A percentile compares a stretch with the other conserved stretches of the same genome.
Evolutionary conservation across 1,140 invertebrate species (phyloP).

Genomic region (Solen grandis): DNA sequence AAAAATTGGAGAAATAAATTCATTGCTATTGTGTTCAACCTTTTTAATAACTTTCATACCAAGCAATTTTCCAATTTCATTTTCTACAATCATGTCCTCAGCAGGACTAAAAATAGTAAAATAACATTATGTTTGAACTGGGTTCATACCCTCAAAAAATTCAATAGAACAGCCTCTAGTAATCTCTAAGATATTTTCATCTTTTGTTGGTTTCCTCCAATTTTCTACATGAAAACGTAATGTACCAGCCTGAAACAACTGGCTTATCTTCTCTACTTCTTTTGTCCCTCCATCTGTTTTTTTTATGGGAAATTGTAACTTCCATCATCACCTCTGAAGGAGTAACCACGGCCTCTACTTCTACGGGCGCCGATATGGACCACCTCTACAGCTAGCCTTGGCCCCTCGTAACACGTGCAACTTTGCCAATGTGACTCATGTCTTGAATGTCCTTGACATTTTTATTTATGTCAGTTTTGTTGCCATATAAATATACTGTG

Average conservation of each 20-base stretch:
- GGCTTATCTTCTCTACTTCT: slow-evolving; percentile 33
- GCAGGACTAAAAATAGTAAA: neutral
- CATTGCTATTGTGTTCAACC: neutral
- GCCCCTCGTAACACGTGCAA: neutral
- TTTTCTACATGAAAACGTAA: slow-evolving; percentile 1
- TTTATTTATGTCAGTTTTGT: slow-evolving; percentile 27
- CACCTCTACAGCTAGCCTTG: neutral
- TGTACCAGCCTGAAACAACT: slow-evolving; percentile 9
- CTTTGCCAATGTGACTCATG: slow-evolving; percentile 3
- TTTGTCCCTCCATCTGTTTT: slow-evolving; percentile 31
- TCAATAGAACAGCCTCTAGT: neutral
- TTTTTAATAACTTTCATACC: slow-evolving; percentile 18
- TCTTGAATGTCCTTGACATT: slow-evolving; percentile 30
- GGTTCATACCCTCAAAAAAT: neutral
- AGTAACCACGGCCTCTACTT: neutral
- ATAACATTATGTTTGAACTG: neutral
- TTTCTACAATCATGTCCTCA: neutral
- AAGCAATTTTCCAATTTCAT: slow-evolving; percentile 3
- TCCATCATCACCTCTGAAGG: neutral
- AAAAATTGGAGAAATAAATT: slow-evolving; percentile 27
- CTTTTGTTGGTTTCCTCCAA: slow-evolving; percentile 4
- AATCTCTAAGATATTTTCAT: neutral
- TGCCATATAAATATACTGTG: slow-evolving; percentile 21
- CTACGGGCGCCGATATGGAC: too few species aligned
- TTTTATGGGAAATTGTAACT: neutral